phyloP scores from a whole-genome alignment of 2,888 invertebrate species.

The Gymnoscelis rufifasciata region DNA sequence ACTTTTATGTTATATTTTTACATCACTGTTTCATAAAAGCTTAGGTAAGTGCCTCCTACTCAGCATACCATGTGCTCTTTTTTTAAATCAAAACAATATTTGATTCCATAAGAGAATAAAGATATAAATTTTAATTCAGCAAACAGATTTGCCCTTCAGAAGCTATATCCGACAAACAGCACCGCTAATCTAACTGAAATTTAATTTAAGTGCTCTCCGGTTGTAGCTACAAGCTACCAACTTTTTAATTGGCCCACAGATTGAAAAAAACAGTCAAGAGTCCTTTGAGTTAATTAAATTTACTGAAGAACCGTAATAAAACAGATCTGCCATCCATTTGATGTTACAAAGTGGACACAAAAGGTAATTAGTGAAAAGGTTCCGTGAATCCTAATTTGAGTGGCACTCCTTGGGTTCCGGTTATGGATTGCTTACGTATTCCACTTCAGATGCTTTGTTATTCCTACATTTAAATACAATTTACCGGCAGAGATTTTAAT shows the following conservation, averaged over 20 bases:
- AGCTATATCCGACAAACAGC: background rate
- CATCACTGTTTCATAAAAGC: too few species aligned
- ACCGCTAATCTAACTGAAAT: constrained; percentile 45
- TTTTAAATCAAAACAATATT: too few species aligned
- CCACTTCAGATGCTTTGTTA: background rate
- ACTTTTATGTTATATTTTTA: too few species aligned
- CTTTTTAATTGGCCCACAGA: constrained; percentile 72
- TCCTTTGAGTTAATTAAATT: constrained; percentile 68
- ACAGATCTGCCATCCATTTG: constrained; percentile 47
- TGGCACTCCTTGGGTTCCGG: constrained; percentile 7
- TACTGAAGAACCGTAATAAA: constrained; percentile 58
- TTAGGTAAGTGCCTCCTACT: too few species aligned
- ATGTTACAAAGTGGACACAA: constrained; percentile 41
- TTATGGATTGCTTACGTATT: constrained; percentile 9
- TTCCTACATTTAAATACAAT: background rate
- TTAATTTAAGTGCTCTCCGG: constrained; percentile 52
- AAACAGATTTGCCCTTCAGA: background rate
- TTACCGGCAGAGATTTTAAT: background rate
- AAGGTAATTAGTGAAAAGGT: constrained; percentile 45
- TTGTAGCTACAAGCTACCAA: constrained; percentile 62
- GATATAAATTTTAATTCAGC: too few species aligned
- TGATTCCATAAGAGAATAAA: too few species aligned
- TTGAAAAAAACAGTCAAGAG: constrained; percentile 61
- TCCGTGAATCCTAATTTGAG: constrained; percentile 21
- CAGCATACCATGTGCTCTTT: too few species aligned